Conservation (phyloP, 2,113 vertebrate genomes). For the Scartelaos histophorus region DNA sequence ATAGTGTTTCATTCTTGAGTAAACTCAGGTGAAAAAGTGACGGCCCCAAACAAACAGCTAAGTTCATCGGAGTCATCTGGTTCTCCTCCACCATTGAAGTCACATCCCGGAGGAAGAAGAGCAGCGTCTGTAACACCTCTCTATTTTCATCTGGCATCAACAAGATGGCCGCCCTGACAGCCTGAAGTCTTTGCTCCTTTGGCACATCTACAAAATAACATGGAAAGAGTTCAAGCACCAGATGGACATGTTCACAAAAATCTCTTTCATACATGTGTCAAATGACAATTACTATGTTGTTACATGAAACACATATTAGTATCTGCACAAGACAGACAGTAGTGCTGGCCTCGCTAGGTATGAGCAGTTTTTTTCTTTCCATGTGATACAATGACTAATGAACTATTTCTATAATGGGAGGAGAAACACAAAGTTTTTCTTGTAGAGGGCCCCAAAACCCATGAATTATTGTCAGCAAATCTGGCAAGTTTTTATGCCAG, state of each 20-base stretch:
- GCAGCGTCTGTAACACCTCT: slow-evolving; percentile 89
- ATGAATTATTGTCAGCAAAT: no score
- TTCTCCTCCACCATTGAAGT: slow-evolving; percentile 89
- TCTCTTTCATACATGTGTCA: not conserved
- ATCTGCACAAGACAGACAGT: not conserved
- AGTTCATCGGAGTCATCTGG: slow-evolving; percentile 97
- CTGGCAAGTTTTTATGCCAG: no score
- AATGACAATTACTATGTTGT: not conserved
- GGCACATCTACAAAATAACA: slow-evolving; percentile 83
- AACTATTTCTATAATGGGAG: no score
- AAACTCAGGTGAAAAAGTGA: slow-evolving; percentile 97
- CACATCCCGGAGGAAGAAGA: slow-evolving; percentile 90
- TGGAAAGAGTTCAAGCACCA: not conserved
- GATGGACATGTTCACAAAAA: not conserved
- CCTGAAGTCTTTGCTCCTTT: slow-evolving; percentile 90
- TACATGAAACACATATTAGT: not conserved
- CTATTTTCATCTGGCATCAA: slow-evolving; percentile 94
- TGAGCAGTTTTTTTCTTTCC: no score
- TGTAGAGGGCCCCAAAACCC: no score
- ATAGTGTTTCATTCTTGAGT: slow-evolving; percentile 87
- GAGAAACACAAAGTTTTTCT: no score
- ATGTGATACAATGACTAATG: no score
- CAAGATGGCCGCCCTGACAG: slow-evolving; percentile 88
- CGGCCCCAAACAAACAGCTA: slow-evolving; percentile 94
- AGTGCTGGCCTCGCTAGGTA: not conserved